Percentiles rank a stretch among this genome's conserved stretches.
These are phyloP conservation scores for Sclerodermus sp. DNA, from an alignment of 2,888 invertebrate genomes.

Conservation along the genomic window DNA sequence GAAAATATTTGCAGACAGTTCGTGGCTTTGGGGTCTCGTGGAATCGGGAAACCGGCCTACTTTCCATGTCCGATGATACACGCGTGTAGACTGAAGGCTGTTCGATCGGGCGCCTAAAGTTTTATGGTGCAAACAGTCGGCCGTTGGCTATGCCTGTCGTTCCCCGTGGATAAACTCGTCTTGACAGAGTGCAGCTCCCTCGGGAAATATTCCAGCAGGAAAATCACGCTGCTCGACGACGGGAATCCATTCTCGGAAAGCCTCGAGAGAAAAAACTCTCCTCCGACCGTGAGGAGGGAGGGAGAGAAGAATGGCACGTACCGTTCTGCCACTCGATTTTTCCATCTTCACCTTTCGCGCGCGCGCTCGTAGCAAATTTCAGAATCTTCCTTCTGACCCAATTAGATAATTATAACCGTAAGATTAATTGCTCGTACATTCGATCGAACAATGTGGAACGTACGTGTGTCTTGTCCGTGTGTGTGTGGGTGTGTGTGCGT, in stretches of 20 bases:
- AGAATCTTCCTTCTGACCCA: background rate
- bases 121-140: constrained; percentile 30
- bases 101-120: constrained; percentile 14
- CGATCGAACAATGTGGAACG: too few relatives aligned
- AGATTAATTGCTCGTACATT: background rate
- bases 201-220: constrained; percentile 25
- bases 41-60: too few relatives aligned
- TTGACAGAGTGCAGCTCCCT: constrained; percentile 37
- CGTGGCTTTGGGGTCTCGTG: too few relatives aligned
- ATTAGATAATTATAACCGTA: background rate
- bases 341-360: background rate
- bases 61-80: too few relatives aligned
- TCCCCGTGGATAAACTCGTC: constrained; percentile 33
- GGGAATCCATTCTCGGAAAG: constrained; percentile 17
- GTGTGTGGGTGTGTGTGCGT: too few relatives aligned
- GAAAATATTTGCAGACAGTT: too few relatives aligned
- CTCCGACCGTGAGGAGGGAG: too few relatives aligned
- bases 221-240: constrained; percentile 21
- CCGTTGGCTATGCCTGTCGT: constrained; percentile 23
- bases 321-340: too few relatives aligned
- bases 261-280: background rate
- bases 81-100: background rate
- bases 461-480: too few relatives aligned
- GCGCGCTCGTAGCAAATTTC: background rate
- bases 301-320: too few relatives aligned